Evolutionary conservation across 1,140 invertebrate species (phyloP), one percentile per base, ranked within the genome.

Genomic region (Drosophila teissieri): DNA sequence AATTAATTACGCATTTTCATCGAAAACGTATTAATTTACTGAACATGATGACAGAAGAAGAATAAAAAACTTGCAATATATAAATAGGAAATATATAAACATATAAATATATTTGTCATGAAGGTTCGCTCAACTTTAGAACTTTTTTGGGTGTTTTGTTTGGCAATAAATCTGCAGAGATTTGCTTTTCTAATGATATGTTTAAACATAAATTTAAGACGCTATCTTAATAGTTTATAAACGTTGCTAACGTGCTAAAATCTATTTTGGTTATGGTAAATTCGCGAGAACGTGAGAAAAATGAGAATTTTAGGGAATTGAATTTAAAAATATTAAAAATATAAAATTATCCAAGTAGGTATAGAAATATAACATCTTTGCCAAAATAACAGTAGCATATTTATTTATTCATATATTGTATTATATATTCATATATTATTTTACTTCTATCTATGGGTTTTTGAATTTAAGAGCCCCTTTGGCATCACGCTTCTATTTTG

Each of bases 1-100:
- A 79, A 88, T 79, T 65, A 82, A 75, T 70, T 52, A 52, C 63
- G 69, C 75, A 82, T 86, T 88, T 83, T 69, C 65, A 82, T 76
- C 55, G 70, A 82, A 86, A 76, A 69, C 69, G 44, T 62, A 78
- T 86, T 81, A 63, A 78, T 81, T 73, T 64, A 51, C 31, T 70
- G 37, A 19, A 36, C 15, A 19, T 3, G 15, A 51, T 8, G 10
- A 51, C 24, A 34, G n/a, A 12, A n/a, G 27, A 48, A 36, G 45
- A 46, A 46, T 31, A 31, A 31, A 8, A 31, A 31, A 10, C 7
- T 31, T 10, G 7, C 31, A 31, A 39, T 17, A 60, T n/a, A 60
- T 14, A 51, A 36, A 14, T 39, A 39, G 31, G 15, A 52, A 45
- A 69, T 58, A 8, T 40, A 1, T 42, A 5, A 2, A n/a, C n/a